phyloP scores from a whole-genome alignment of 2,113 vertebrate genomes.

The Panthera uncia region DNA sequence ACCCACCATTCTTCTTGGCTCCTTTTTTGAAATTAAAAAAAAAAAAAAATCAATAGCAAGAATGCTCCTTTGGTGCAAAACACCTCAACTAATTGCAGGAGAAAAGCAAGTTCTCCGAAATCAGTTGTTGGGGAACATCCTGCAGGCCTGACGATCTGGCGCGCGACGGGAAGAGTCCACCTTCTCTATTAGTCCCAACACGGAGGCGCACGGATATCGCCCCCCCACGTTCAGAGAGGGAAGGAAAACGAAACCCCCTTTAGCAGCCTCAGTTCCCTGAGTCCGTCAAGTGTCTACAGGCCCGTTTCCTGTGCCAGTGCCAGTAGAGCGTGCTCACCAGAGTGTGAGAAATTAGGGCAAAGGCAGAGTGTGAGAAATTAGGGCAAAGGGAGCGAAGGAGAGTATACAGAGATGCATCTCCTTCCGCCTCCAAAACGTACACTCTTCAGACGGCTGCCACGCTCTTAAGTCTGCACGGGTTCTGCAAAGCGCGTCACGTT shows the following conservation, averaged over 20 bases:
- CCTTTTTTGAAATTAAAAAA: neutral
- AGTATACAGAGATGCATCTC: accelerated
- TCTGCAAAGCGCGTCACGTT: neutral
- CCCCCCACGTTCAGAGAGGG: neutral
- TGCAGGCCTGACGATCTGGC: accelerated
- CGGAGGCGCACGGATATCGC: neutral
- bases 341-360: neutral
- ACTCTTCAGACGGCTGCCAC: neutral
- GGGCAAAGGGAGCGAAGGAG: neutral
- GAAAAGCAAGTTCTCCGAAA: neutral
- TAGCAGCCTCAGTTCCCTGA: too few relatives aligned
- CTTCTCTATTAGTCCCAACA: neutral
- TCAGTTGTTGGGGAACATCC: too few relatives aligned
- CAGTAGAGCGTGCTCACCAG: neutral
- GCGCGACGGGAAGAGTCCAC: neutral
- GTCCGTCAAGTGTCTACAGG: neutral
- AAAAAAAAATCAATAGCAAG: neutral
- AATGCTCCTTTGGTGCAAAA: neutral
- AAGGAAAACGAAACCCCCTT: neutral
- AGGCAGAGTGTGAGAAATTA: accelerated
- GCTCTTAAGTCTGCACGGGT: neutral
- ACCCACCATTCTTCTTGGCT: neutral
- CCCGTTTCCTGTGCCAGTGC: neutral
- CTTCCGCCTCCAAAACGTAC: neutral
- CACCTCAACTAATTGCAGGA: neutral